Base-by-base conservation (phyloP, 2,797 vertebrate species). In the Chromis chromis region DNA sequence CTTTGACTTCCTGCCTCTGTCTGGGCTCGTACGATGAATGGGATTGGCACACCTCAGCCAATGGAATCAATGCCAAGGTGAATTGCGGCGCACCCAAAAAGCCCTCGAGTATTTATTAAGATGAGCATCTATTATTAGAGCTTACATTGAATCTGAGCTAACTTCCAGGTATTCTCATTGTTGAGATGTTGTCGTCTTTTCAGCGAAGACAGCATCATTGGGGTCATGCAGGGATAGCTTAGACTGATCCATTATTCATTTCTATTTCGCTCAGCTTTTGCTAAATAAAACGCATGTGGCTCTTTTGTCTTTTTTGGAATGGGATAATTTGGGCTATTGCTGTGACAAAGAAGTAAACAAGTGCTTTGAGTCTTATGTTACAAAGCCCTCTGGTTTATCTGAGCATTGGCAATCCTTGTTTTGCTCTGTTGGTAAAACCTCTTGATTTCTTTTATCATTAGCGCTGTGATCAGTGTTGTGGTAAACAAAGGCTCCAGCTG, bases 61-160 rank as follows among this genome's bases (percentile, higher is more conserved):
- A 82, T 86, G 27, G 49, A 53, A 76, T 54, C 27, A 25, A 36
- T 53, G 65, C 63, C 70, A 75, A 40, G 69, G 25, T 79, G 50
- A 78, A 70, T 60, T 27, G 31, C 0, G 66, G 9, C 83, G 71
- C 82, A 19, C 87, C 84, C 82, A 77, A 12, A 31, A 55, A 12
- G 14, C 11, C 22, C 16, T 67, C 49, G 58, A 27, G 54, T 85
- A 69, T 77, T 82, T 84, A 85, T 69, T 69, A 42, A 74, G 78
- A 64, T 39, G 17, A 8, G 68, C 10, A n/a, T 58, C 85, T 88
- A 88, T 87, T 87, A 52, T 85, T 78, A 83, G 84, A 73, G 31
- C 21, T 46, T 14, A 1, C 21, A 39, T n/a, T 22, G 46, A 65
- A 49, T 48, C 27, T 72, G 44, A 64, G 28, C 16, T 46, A 42